Conservation (phyloP, 2,888 invertebrate genomes). For the Nephrotoma appendiculata region DNA sequence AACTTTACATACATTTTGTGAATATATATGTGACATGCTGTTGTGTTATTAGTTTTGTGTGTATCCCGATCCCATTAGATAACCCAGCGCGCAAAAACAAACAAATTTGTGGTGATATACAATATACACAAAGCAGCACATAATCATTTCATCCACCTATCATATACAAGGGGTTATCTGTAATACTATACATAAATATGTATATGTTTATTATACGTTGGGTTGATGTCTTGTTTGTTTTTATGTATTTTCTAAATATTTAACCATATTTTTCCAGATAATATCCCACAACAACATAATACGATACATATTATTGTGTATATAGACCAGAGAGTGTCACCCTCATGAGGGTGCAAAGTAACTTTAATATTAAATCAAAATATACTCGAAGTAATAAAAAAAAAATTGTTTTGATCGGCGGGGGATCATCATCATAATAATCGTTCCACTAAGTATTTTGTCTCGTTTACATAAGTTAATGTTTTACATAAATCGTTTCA, state of each 20-base stretch:
- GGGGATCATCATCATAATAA: neutral
- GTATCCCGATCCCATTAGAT: neutral
- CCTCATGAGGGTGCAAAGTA: neutral
- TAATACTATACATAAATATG: neutral
- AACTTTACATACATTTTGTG: neutral
- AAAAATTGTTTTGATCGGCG: neutral
- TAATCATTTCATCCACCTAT: neutral
- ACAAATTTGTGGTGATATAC: neutral
- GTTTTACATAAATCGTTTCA: neutral
- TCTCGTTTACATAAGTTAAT: neutral
- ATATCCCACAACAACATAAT: neutral
- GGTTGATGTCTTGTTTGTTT: neutral
- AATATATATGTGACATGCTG: neutral
- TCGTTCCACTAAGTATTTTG: neutral
- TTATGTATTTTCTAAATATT: neutral
- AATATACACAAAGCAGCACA: neutral
- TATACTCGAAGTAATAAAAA: neutral
- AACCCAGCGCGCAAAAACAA: neutral
- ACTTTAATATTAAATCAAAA: neutral
- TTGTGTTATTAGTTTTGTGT: neutral
- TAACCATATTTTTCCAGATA: neutral
- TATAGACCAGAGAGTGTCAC: neutral
- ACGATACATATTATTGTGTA: neutral
- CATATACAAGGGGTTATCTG: neutral
- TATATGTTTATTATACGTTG: neutral